These are phyloP conservation scores for Eupeodes latifasciatus DNA, from an alignment of 2,888 invertebrate genomes.

Conservation along the genomic window DNA sequence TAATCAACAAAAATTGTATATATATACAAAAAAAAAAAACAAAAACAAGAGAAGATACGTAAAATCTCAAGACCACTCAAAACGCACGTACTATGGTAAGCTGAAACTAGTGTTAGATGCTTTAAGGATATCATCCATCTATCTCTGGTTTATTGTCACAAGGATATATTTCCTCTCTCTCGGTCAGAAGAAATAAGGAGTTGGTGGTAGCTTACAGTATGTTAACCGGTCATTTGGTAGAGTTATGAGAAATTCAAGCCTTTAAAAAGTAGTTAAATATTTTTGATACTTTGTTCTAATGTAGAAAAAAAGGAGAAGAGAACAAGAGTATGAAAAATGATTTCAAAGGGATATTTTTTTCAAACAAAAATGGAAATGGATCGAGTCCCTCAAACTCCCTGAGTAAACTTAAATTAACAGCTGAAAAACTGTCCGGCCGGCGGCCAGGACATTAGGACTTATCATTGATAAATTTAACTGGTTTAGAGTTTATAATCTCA, in stretches of 20 bases:
- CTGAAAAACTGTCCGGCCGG: no score
- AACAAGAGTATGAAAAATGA: no score
- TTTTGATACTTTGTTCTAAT: no score
- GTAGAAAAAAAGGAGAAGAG: no score
- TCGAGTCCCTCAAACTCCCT: no score
- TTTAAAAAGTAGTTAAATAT: no score
- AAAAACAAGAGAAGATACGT: not conserved
- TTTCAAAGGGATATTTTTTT: no score
- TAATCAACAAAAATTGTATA: no score
- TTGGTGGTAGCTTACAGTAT: not conserved
- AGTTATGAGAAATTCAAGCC: no score
- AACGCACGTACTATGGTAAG: slow-evolving; percentile 32
- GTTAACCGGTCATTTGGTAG: no score
- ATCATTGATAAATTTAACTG: not conserved
- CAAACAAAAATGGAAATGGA: no score
- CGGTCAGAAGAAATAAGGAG: not conserved
- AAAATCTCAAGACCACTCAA: slow-evolving; percentile 51
- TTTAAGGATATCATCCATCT: slow-evolving; percentile 56
- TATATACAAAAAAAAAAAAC: not conserved
- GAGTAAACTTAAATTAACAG: no score
- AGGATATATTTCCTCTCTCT: not conserved
- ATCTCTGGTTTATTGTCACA: slow-evolving; percentile 46
- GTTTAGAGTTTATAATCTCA: not conserved
- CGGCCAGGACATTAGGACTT: not conserved
- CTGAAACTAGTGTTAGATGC: slow-evolving; percentile 40